Percentiles rank a stretch among this genome's conserved stretches.
Evolutionary conservation across 2,888 invertebrate genomes (phyloP).

Genomic region (Philereme vetulata): DNA sequence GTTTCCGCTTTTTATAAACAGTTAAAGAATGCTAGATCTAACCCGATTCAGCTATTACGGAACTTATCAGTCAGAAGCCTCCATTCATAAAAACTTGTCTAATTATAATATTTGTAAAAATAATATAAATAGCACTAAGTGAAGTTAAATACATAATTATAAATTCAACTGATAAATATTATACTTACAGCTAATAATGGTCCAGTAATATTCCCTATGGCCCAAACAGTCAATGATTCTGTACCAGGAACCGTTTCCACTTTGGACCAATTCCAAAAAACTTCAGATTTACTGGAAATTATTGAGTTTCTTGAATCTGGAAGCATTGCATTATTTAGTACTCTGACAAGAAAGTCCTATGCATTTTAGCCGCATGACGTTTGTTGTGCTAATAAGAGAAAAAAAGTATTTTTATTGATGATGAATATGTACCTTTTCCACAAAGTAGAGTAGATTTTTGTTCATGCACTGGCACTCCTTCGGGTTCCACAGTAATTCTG

Average conservation of each 20-base stretch:
- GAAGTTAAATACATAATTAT: no score
- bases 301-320: conserved; percentile 34
- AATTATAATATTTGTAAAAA: no score
- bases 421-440: conserved; percentile 75
- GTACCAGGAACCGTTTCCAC: conserved; percentile 84
- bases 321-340: neutral
- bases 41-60: no score
- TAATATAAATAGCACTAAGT: no score
- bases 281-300: conserved; percentile 46
- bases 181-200: conserved; percentile 81
- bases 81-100: no score
- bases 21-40: no score
- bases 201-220: conserved; percentile 86
- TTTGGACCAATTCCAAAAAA: conserved; percentile 61
- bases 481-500: conserved; percentile 86
- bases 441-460: conserved; percentile 88
- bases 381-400: no score
- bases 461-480: conserved; percentile 87
- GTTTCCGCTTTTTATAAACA: no score
- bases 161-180: neutral
- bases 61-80: no score
- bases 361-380: no score
- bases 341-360: no score
- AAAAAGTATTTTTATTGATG: no score
- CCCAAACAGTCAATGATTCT: conserved; percentile 84